Base-by-base conservation (phyloP, 2,797 vertebrate species). In the Pangasius macronema region DNA sequence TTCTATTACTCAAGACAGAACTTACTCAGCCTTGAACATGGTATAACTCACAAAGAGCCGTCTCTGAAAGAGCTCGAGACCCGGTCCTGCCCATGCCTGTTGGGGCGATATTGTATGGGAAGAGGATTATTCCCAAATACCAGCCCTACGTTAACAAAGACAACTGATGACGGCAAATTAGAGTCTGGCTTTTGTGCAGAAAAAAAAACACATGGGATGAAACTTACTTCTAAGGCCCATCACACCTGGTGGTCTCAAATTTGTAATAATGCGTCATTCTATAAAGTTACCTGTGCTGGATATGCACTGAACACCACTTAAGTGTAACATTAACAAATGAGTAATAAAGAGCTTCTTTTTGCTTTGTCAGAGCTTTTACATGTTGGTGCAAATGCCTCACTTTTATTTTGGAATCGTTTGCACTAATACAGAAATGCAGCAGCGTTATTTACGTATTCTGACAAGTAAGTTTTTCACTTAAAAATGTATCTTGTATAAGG, bases 41-140 rank as follows among this genome's bases (percentile, higher is more conserved):
- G 91, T 91, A 92, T 91, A 92, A 93, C 91, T 93, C 93, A 93
- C 94, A 95, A 93, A 94, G 95, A 92, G 92, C 93, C 82, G 68
- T 89, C 91, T 89, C 90, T 94, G 92, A 92, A 94, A 93, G 94
- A 93, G 91, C 94, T 95, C 94, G 92, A 83, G 93, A 95, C 93
- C 93, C 92, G 94, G 94, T 96, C 96, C 93, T 96, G 95, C 94
- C 92, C 86, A 94, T 96, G 95, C 96, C 95, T 96, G 96, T 96
- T 92, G 93, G 95, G 94, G 92, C 93, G 90, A 93, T 95, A 95
- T 95, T 95, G 93, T 93, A 94, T 95, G 94, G 94, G 94, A 91
- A 93, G 94, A 95, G 96, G 96, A 96, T 96, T 96, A 96, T 96
- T 96, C 93, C 91, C 93, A 95, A 96, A 96, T 96, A 95, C 96